Evolutionary conservation across 2,888 invertebrate genomes (phyloP).

Genomic region (Melinaea marsaeus): DNA sequence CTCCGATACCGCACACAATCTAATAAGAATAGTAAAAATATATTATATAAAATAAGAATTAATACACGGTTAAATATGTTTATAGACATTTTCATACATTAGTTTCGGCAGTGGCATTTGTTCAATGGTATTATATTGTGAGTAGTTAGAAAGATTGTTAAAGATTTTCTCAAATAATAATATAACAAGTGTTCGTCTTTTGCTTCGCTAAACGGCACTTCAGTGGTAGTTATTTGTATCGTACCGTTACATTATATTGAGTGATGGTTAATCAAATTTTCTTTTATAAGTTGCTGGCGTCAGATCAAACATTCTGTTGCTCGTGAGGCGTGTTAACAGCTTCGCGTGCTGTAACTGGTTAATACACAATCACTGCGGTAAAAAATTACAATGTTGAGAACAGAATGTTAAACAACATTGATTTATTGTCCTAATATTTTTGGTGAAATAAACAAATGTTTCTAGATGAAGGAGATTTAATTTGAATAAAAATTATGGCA

Average conservation of each 20-base stretch:
- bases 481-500: neutral
- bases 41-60: too few relatives aligned
- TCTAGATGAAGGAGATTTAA: neutral
- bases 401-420: neutral
- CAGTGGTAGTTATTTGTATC: too few relatives aligned
- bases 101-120: too few relatives aligned
- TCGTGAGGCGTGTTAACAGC: neutral
- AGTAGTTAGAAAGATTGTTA: too few relatives aligned
- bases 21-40: conserved; percentile 33
- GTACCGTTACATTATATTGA: neutral
- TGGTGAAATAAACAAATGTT: neutral
- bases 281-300: neutral
- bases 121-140: too few relatives aligned
- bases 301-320: neutral
- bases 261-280: neutral
- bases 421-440: neutral
- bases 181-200: too few relatives aligned
- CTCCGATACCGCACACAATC: conserved; percentile 79
- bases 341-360: conserved; percentile 2
- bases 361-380: neutral
- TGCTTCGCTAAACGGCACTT: too few relatives aligned
- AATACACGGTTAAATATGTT: too few relatives aligned
- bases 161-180: too few relatives aligned
- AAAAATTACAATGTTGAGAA: neutral
- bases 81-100: too few relatives aligned